A percentile compares a stretch with the other conserved stretches of the same genome.
Evolutionary conservation across 2,797 vertebrate species (phyloP).

Genomic region (Syndactyla subalaris): DNA sequence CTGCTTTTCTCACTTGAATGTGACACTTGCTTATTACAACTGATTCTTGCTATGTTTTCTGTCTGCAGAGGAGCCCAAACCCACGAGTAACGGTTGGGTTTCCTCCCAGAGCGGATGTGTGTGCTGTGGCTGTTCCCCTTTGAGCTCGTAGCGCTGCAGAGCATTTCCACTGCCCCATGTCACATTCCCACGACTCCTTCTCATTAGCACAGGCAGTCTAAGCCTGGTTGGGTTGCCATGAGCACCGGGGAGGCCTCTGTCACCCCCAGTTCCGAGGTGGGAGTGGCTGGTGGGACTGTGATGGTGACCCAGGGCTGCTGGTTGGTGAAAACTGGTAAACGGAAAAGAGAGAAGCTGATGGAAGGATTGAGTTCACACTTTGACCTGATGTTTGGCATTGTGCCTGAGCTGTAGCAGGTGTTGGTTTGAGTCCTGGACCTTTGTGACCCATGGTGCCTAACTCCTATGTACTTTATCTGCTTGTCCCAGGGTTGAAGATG

Average conservation of each 20-base stretch:
- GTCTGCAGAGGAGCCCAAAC: neutral
- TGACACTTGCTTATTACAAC: neutral
- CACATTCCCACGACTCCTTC: fast-evolving
- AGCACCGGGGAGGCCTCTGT: fast-evolving
- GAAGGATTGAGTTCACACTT: fast-evolving
- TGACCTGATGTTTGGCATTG: fast-evolving
- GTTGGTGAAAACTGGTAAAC: fast-evolving
- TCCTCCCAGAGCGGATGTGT: neutral
- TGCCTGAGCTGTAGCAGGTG: neutral
- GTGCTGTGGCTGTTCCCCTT: neutral
- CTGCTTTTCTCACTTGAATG: neutral
- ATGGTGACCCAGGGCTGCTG: neutral
- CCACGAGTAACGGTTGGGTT: neutral
- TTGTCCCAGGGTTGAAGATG: neutral
- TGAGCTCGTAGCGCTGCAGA: fast-evolving
- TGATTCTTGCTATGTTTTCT: fast-evolving
- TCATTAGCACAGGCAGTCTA: fast-evolving
- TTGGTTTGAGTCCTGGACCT: neutral
- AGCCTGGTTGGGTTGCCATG: neutral
- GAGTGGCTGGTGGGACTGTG: fast-evolving
- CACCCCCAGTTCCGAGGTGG: fast-evolving
- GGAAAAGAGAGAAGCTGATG: neutral
- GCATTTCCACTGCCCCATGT: fast-evolving
- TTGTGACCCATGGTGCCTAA: fast-evolving
- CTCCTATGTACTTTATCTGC: neutral